A percentile compares a stretch with the other conserved stretches of the same genome.
phyloP scores from a whole-genome alignment of 2,797 vertebrate species.

The Hemitrygon akajei region DNA sequence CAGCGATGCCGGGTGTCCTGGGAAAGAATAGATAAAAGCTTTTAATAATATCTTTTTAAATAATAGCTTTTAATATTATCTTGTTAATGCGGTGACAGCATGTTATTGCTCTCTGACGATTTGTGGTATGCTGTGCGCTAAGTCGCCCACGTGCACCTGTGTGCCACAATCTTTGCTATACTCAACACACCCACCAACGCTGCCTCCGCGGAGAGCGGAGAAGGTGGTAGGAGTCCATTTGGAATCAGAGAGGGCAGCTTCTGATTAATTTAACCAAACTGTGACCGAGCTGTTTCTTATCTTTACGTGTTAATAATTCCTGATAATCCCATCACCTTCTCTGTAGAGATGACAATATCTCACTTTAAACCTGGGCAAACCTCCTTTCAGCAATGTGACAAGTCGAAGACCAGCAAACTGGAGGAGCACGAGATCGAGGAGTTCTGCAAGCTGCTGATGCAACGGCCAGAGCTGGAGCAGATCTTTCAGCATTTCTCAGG shows the following conservation, averaged over 20 bases:
- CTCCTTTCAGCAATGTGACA: constrained; percentile 74
- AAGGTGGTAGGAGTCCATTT: not conserved
- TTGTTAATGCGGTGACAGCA: not conserved
- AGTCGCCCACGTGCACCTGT: not conserved
- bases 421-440: constrained; percentile 83
- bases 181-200: not conserved
- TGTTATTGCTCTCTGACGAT: not conserved
- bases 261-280: not conserved
- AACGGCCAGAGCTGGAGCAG: constrained; percentile 78
- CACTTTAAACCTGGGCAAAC: not conserved
- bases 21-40: too few species aligned
- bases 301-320: not conserved
- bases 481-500: constrained; percentile 79
- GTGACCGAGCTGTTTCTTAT: not conserved
- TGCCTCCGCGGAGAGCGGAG: not conserved
- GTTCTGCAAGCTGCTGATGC: constrained; percentile 81
- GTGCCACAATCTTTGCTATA: not conserved
- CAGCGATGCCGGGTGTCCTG: too few species aligned
- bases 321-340: not conserved
- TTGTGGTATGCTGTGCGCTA: not conserved
- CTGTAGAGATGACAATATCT: not conserved
- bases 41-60: too few species aligned
- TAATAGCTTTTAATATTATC: not conserved
- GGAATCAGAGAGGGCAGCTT: not conserved
- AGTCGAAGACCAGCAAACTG: constrained; percentile 69